A percentile compares a stretch with the other conserved stretches of the same genome.
Conservation (phyloP, 1,140 invertebrate genomes). For the Ridgeia piscesae region DNA sequence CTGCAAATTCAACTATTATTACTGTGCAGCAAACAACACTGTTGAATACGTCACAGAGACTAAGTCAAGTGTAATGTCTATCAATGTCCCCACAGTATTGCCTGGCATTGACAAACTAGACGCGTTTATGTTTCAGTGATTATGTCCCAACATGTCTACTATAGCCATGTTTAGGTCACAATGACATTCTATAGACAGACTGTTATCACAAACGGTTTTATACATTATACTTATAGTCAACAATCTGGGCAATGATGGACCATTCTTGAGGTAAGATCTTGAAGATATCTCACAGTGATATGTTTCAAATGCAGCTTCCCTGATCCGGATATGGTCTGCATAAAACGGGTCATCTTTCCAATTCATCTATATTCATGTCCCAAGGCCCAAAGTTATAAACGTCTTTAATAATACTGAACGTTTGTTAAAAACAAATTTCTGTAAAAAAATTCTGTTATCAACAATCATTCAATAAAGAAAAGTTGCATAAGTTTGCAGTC, state of each 20-base stretch:
- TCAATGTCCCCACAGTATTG: background rate
- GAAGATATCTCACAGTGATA: background rate
- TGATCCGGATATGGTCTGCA: background rate
- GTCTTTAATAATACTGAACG: too few species aligned
- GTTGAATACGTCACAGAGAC: background rate
- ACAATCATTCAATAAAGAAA: too few species aligned
- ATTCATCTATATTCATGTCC: background rate
- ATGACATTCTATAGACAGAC: too few species aligned
- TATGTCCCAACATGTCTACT: too few species aligned
- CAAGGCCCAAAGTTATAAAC: background rate
- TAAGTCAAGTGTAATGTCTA: background rate
- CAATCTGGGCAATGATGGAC: too few species aligned
- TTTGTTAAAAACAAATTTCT: background rate
- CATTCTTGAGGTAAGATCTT: too few species aligned
- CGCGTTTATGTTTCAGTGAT: too few species aligned
- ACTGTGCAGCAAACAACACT: background rate
- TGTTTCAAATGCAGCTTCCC: background rate
- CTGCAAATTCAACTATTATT: background rate
- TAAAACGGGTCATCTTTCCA: background rate
- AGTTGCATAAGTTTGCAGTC: too few species aligned
- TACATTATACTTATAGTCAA: too few species aligned
- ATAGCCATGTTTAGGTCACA: too few species aligned
- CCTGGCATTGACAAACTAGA: background rate
- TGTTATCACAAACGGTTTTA: too few species aligned
- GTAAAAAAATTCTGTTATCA: background rate